Base-by-base conservation (phyloP, 2,113 vertebrate genomes). In the Desmodus rotundus region DNA sequence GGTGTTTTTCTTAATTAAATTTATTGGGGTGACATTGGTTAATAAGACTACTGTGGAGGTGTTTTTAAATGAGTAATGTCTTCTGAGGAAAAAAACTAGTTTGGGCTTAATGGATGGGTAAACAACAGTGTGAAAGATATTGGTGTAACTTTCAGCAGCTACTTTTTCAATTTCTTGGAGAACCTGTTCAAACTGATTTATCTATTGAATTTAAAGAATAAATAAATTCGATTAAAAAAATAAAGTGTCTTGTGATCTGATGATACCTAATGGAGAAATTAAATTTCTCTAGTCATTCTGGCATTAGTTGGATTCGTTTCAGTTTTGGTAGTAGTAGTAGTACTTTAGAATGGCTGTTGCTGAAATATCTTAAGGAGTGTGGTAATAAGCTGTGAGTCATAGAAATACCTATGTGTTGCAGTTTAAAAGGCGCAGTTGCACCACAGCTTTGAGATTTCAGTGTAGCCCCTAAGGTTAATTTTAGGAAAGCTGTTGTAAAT, bases 231-330 rank as follows among this genome's bases (percentile, higher is more conserved):
- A 28, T 78, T 83, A 83, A 92, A 85, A 68, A 89, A 26, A 70
- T 50, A 68, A 78, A 74, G 28, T 65, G 15, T 94, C 16, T 70
- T 96, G 47, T 78, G 31, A 76, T 11, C 12, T 65, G 74, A 31
- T 58, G 74, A 31, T 58, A 67, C 33, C 4, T 83, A 74, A 68
- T 80, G 80, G 85, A 83, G n/a, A 95, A 95, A 84, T 87, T 94
- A 56, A 92, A 70, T 96, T 94, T 94, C 19, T 47, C 95, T 92
- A 67, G 15, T 93, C 67, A 54, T 90, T 93, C 43, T 95, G 58
- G 90, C 24, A 52, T 95, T 95, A 90, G 67, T 95, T 96, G 74
- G 43, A 63, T 94, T 95, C 31, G 41, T 68, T 96, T 87, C 56
- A 94, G 36, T 86, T 90, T 63, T 63, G 61, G 12, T 31, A 15